A percentile compares a stretch with the other conserved stretches of the same genome.
phyloP scores from a whole-genome alignment of 1,140 invertebrate genomes.

The Ceratosolen fusciceps region DNA sequence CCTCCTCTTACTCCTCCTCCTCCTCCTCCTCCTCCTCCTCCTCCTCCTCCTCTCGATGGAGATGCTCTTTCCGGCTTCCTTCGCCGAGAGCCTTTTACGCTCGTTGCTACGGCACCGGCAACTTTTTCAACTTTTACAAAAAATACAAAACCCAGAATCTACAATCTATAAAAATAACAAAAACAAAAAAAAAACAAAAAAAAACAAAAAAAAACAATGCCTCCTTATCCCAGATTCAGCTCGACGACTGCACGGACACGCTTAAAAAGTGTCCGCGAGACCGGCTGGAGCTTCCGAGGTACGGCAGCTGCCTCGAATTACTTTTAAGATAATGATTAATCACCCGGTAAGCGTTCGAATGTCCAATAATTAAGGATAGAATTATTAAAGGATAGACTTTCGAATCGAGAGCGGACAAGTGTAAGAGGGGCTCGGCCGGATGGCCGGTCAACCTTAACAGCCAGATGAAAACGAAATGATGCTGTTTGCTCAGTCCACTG shows the following conservation, averaged over 20 bases:
- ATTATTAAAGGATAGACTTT: no score
- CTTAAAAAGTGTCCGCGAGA: no score
- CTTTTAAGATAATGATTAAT: background rate
- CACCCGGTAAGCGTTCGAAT: no score
- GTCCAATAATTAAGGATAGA: background rate
- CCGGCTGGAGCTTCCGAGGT: no score
- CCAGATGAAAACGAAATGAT: conserved; percentile 41
- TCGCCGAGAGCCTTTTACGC: conserved; percentile 5
- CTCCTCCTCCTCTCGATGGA: background rate
- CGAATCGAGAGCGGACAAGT: no score
- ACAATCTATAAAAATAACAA: background rate
- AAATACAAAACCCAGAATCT: background rate
- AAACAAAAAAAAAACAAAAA: no score
- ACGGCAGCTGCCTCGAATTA: background rate
- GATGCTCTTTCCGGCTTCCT: conserved; percentile 12
- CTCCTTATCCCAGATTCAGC: no score
- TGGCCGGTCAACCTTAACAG: background rate
- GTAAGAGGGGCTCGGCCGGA: background rate
- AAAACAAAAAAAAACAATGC: no score
- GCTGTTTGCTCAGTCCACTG: background rate
- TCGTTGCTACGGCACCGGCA: no score
- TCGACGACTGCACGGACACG: no score
- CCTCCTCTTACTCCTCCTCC: background rate
- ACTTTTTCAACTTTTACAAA: background rate
- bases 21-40: background rate